Percentiles rank a stretch among this genome's conserved stretches.
Evolutionary conservation across 2,888 invertebrate genomes (phyloP).

Genomic region (Antheraea yamamai): DNA sequence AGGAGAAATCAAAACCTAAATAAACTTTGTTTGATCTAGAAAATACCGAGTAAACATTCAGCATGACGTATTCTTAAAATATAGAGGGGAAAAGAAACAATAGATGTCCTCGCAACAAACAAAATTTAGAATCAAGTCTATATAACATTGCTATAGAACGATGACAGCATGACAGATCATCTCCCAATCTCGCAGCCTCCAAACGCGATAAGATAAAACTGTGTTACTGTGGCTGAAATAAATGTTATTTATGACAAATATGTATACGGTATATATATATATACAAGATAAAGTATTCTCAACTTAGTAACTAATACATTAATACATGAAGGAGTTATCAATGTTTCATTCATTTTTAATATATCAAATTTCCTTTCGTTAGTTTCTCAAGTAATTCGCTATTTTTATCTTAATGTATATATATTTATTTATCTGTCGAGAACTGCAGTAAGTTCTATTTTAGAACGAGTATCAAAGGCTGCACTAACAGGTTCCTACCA

Average conservation of each 20-base stretch:
- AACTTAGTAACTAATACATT: conserved; percentile 16
- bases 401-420: too few relatives aligned
- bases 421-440: too few relatives aligned
- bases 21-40: too few relatives aligned
- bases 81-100: not conserved
- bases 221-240: conserved; percentile 17
- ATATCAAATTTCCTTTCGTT: not conserved
- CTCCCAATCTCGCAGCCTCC: conserved; percentile 34
- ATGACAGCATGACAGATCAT: conserved; percentile 20
- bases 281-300: conserved; percentile 14
- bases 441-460: too few relatives aligned
- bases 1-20: too few relatives aligned
- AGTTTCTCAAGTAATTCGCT: not conserved
- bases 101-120: not conserved
- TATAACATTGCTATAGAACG: not conserved
- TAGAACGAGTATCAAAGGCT: too few relatives aligned
- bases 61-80: too few relatives aligned
- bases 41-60: too few relatives aligned
- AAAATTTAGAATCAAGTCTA: not conserved
- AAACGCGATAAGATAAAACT: conserved; percentile 32
- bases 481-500: too few relatives aligned
- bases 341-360: not conserved
- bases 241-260: not conserved
- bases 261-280: conserved; percentile 8
- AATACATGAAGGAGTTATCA: not conserved